Conservation (phyloP, 2,888 invertebrate genomes). For the Drosophila hamatofila region DNA sequence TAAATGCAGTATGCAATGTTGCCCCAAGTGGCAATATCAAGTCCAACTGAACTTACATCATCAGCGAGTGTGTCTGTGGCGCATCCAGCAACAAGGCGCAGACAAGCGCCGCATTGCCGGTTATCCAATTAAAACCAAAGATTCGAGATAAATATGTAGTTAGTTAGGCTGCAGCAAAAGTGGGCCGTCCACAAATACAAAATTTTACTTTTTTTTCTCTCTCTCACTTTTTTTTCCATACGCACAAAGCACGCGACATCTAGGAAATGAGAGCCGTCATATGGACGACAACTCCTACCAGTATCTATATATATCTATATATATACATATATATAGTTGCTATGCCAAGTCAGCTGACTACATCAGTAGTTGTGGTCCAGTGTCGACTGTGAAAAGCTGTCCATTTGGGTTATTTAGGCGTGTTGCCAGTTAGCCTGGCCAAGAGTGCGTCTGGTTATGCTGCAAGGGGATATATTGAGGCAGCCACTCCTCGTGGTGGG, state of each 20-base stretch:
- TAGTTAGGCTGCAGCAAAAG: conserved; percentile 44
- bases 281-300: conserved; percentile 61
- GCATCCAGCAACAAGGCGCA: conserved; percentile 27
- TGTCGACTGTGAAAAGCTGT: conserved; percentile 66
- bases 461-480: conserved; percentile 9
- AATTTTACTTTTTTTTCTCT: conserved; percentile 13
- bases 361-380: conserved; percentile 64
- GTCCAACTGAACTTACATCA: conserved; percentile 77
- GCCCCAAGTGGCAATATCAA: conserved; percentile 75
- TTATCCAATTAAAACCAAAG: conserved; percentile 78
- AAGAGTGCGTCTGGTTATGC: conserved; percentile 5
- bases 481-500: neutral
- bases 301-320: conserved; percentile 8
- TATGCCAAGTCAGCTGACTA: conserved; percentile 69
- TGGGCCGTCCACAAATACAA: conserved; percentile 52
- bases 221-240: conserved; percentile 17
- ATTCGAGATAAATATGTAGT: conserved; percentile 79
- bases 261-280: conserved; percentile 70
- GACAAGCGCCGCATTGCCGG: conserved; percentile 56
- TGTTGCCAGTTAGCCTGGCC: conserved; percentile 38
- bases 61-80: conserved; percentile 29
- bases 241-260: conserved; percentile 74
- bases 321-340: conserved; percentile 6
- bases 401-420: conserved; percentile 70
- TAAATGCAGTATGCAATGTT: conserved; percentile 38